Evolutionary conservation across 2,797 vertebrate genomes (phyloP), one percentile per base, ranked within the genome.

Genomic region (Percopsis omiscomaycus): DNA sequence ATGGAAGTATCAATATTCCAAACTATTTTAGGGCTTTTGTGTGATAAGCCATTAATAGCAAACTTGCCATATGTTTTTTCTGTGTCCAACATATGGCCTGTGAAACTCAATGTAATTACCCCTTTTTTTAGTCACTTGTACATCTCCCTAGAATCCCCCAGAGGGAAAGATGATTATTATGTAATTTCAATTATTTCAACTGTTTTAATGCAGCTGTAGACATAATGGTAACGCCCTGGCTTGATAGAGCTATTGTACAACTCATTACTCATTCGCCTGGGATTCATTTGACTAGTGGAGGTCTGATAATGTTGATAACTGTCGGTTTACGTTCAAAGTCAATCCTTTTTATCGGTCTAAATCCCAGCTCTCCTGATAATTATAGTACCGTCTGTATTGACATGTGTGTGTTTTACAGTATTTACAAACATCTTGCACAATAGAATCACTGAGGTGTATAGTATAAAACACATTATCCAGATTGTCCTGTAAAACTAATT

Each of bases 51-150:
- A 58, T 63, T 66, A 80, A 83, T 74, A 72, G 68, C 66, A 52
- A 46, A 67, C 82, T 87, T 80, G 83, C 47, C 80, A 80, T 84
- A 78, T 56, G 78, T 82, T 85, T 82, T 82, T 73, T 85, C 59
- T 67, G 22, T 70, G 66, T 68, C 57, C 47, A 71, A 45, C 66
- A 68, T 77, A 78, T 74, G 74, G 58, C 66, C 72, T 82, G 79
- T 84, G 78, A 86, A 78, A 78, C 78, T 61, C 66, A 55, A 69
- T 84, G 59, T 64, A 78, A 85, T 88, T 75, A 81, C 55, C 63
- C 46, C 52, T 58, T 68, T 77, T 9, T 42, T 42, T 42, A 42
- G 37, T 42, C 37, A 42, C 77, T 76, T 85, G 77, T 71, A 37
- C 70, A 71, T 80, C 48, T 72, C 48, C 12, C 55, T 46, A 57